phyloP scores from a whole-genome alignment of 2,113 vertebrate species.

The Hymenochirus boettgeri region DNA sequence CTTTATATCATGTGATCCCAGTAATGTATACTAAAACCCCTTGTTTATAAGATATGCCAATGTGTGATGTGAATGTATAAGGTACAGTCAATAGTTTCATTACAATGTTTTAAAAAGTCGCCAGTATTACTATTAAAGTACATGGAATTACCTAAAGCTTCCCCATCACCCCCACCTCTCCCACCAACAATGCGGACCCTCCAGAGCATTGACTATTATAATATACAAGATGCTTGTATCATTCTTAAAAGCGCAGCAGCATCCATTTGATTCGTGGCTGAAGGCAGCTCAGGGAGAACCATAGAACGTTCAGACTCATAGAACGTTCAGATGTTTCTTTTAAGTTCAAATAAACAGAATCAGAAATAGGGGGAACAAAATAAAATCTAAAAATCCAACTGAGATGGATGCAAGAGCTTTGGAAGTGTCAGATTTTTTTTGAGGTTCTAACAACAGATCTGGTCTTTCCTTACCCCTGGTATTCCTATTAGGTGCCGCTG shows the following conservation, averaged over 20 bases:
- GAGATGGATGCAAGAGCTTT: conserved; percentile 12
- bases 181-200: too few relatives aligned
- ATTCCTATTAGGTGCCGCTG: conserved; percentile 61
- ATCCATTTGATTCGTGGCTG: conserved; percentile 1
- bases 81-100: too few relatives aligned
- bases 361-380: conserved; percentile 24
- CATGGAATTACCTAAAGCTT: too few relatives aligned
- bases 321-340: conserved; percentile 5
- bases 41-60: too few relatives aligned
- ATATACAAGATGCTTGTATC: conserved; percentile 5
- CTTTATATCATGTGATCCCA: too few relatives aligned
- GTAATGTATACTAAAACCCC: too few relatives aligned
- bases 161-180: too few relatives aligned
- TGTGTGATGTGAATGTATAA: too few relatives aligned
- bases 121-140: too few relatives aligned
- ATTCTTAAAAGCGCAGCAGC: conserved; percentile 10
- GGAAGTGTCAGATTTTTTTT: conserved; percentile 20
- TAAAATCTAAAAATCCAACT: conserved; percentile 15
- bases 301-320: conserved; percentile 1
- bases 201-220: too few relatives aligned
- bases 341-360: conserved; percentile 16
- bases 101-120: too few relatives aligned
- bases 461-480: conserved; percentile 46
- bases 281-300: conserved; percentile 5
- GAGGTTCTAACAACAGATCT: conserved; percentile 36